Conservation (phyloP, 92 coral and sea anemone species). For the Galaxea fascicularis region DNA sequence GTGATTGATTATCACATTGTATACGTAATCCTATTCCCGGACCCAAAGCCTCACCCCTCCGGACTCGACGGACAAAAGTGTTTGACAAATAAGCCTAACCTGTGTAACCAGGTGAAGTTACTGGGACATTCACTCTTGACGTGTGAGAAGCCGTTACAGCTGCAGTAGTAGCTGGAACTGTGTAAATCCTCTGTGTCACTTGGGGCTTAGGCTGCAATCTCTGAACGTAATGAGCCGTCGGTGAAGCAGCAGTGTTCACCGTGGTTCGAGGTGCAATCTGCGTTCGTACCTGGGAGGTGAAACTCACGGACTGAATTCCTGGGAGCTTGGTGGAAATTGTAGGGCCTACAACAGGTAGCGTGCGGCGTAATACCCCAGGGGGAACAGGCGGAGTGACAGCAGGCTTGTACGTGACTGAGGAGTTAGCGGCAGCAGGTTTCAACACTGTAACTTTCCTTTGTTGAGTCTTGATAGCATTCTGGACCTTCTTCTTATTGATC, state of each 20-base stretch:
- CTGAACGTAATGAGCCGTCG: constrained; percentile 12
- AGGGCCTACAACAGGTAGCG: constrained; percentile 38
- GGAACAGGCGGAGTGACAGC: constrained; percentile 36
- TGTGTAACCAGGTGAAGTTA: not conserved
- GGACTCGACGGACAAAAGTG: not conserved
- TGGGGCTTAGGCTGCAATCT: constrained; percentile 39
- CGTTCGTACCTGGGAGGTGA: constrained; percentile 27
- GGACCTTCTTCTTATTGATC: constrained; percentile 90
- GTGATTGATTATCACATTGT: too few species aligned
- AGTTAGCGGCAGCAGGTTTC: constrained; percentile 16
- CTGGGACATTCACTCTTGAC: not conserved
- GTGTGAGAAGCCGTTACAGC: not conserved
- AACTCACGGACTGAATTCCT: constrained; percentile 28
- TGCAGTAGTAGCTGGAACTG: not conserved
- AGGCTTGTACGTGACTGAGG: constrained; percentile 17
- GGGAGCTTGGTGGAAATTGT: constrained; percentile 21
- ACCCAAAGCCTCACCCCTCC: not conserved
- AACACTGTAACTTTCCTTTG: constrained; percentile 65
- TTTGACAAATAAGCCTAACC: not conserved
- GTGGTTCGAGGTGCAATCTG: constrained; percentile 37
- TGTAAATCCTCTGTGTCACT: constrained; percentile 20
- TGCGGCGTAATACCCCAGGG: constrained; percentile 36
- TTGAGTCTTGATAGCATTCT: constrained; percentile 93
- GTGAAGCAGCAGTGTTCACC: not conserved
- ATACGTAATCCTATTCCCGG: not conserved